Evolutionary conservation across 2,113 vertebrate species (phyloP).

Genomic region (Siphamia tubifer): DNA sequence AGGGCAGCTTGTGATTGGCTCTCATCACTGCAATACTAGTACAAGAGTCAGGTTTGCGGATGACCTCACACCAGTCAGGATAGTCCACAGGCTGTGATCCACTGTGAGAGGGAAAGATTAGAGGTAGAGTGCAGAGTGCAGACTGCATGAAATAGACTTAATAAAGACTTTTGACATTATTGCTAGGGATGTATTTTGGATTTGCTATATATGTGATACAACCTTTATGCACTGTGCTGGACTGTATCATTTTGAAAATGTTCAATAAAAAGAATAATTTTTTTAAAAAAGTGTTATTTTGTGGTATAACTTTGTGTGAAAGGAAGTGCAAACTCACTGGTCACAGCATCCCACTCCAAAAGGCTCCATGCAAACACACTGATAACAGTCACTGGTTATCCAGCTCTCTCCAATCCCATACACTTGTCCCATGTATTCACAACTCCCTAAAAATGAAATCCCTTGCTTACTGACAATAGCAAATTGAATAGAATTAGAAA

Average conservation of each 20-base stretch:
- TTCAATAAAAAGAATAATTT: no score
- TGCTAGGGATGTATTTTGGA: no score
- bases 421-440: constrained; percentile 73
- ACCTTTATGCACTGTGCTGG: no score
- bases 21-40: constrained; percentile 76
- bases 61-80: constrained; percentile 81
- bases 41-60: constrained; percentile 77
- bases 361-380: constrained; percentile 82
- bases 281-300: no score
- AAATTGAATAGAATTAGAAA: no score
- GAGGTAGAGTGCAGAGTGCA: neutral
- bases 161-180: no score
- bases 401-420: constrained; percentile 78
- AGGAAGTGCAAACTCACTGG: constrained; percentile 66
- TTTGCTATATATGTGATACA: no score
- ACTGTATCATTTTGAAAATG: no score
- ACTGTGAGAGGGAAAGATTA: constrained; percentile 39
- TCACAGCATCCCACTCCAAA: constrained; percentile 84
- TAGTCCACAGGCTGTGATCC: constrained; percentile 75
- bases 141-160: no score
- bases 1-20: constrained; percentile 77
- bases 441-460: constrained; percentile 58
- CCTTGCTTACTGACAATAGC: neutral
- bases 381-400: constrained; percentile 76
- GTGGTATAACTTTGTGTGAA: neutral